A percentile compares a stretch with the other conserved stretches of the same genome.
Evolutionary conservation across 2,113 vertebrate genomes (phyloP).

Genomic region (Rostratula benghalensis): DNA sequence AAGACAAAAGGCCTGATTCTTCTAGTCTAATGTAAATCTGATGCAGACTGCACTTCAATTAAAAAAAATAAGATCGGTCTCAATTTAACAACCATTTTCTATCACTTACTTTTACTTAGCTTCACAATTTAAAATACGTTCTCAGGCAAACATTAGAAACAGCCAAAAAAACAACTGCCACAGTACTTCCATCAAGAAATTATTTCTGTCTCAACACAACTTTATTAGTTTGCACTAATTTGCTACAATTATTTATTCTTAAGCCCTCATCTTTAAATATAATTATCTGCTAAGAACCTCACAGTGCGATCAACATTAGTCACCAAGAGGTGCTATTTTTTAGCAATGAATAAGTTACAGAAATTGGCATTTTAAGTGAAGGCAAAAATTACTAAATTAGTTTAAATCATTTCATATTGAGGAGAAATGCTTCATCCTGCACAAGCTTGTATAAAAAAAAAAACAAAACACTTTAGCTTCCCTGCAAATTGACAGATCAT

Average conservation of each 20-base stretch:
- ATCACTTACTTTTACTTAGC: neutral
- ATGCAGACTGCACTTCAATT: neutral
- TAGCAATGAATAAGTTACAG: neutral
- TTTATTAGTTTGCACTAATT: slow-evolving; percentile 30
- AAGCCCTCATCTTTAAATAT: neutral
- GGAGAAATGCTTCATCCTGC: neutral
- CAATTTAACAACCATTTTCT: neutral
- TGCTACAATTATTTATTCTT: slow-evolving; percentile 35
- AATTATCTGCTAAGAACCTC: slow-evolving; percentile 24
- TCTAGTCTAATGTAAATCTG: neutral
- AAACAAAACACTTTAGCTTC: neutral
- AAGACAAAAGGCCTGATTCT: slow-evolving; percentile 14
- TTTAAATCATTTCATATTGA: neutral
- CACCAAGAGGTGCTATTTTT: neutral
- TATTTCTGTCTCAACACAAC: neutral
- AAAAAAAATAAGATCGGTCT: neutral
- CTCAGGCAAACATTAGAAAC: neutral
- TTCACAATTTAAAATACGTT: neutral
- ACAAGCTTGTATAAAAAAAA: neutral
- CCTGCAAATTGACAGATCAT: neutral
- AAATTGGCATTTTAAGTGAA: slow-evolving; percentile 22
- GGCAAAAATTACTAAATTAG: neutral
- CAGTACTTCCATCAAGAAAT: neutral
- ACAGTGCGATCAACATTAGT: slow-evolving; percentile 17
- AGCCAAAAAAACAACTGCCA: neutral